Conservation (phyloP, 2,888 invertebrate species). For the Macropis europaea region DNA sequence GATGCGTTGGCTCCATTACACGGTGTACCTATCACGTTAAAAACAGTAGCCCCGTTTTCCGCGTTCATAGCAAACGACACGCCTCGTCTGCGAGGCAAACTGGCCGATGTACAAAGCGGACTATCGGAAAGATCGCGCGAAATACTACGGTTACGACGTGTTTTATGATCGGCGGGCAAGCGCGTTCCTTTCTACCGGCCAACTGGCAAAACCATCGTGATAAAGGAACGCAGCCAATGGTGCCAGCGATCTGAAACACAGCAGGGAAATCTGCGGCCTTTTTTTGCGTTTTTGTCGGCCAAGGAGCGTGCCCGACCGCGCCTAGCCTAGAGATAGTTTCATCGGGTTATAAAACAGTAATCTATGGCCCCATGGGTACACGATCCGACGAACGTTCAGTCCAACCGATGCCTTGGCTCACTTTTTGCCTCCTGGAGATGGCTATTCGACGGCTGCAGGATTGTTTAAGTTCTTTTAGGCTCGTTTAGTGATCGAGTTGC, state of each 20-base stretch:
- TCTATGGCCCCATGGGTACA: slow-evolving; percentile 33
- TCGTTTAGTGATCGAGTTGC: too few relatives aligned
- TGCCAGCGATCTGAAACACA: slow-evolving; percentile 16
- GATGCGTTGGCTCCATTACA: slow-evolving; percentile 9
- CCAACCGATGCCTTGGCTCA: slow-evolving; percentile 43
- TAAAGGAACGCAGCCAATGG: slow-evolving; percentile 59
- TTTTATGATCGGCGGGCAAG: slow-evolving; percentile 66
- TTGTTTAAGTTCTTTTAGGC: too few relatives aligned
- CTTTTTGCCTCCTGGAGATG: slow-evolving; percentile 34
- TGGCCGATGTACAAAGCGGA: slow-evolving; percentile 8
- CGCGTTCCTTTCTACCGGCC: slow-evolving; percentile 65
- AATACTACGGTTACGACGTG: slow-evolving; percentile 60
- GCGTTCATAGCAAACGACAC: slow-evolving; percentile 26
- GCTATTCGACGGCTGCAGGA: too few relatives aligned
- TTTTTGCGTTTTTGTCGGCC: slow-evolving; percentile 30
- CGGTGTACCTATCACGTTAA: slow-evolving; percentile 15
- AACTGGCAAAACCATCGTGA: slow-evolving; percentile 70
- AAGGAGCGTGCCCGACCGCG: slow-evolving; percentile 24
- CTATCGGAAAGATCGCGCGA: slow-evolving; percentile 45
- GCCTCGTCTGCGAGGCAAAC: slow-evolving; percentile 29
- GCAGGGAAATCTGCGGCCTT: slow-evolving; percentile 51
- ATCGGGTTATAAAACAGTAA: slow-evolving; percentile 53
- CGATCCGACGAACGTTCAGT: slow-evolving; percentile 28
- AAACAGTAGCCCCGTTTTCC: slow-evolving; percentile 32
- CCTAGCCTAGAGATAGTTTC: slow-evolving; percentile 54